Percentiles rank a stretch among this genome's conserved stretches.
These are phyloP conservation scores for Sorex araneus DNA, from an alignment of 2,113 vertebrate species.

Conservation along the genomic window DNA sequence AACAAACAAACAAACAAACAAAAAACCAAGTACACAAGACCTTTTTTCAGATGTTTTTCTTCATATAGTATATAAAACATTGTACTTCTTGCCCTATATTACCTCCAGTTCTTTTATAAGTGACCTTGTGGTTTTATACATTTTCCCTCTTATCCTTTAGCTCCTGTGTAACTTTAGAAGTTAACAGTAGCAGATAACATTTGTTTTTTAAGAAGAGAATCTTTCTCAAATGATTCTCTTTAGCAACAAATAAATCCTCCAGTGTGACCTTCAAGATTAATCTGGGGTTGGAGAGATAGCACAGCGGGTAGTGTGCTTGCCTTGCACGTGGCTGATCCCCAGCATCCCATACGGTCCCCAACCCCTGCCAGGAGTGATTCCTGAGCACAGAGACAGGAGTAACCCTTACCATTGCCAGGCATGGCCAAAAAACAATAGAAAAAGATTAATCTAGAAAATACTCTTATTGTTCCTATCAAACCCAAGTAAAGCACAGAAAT, in stretches of 20 bases:
- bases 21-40: too few species aligned
- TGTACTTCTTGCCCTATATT: not conserved
- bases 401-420: too few species aligned
- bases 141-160: not conserved
- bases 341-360: too few species aligned
- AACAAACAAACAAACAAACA: too few species aligned
- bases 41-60: too few species aligned
- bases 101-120: not conserved
- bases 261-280: not conserved
- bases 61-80: not conserved
- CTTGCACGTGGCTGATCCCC: too few species aligned
- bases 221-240: constrained; percentile 15
- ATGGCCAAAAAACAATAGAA: too few species aligned
- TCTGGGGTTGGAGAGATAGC: not conserved
- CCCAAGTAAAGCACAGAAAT: constrained; percentile 12
- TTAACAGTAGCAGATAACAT: constrained; percentile 1
- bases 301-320: too few species aligned
- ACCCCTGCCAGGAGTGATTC: too few species aligned
- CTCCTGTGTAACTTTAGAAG: constrained; percentile 31
- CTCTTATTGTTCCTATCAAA: not conserved
- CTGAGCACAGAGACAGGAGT: too few species aligned
- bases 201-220: constrained; percentile 39
- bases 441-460: constrained; percentile 22
- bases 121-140: not conserved
- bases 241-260: constrained; percentile 14